A percentile compares a stretch with the other conserved stretches of the same genome.
Conservation (phyloP, 2,888 invertebrate genomes). For the Protonemura montana region DNA sequence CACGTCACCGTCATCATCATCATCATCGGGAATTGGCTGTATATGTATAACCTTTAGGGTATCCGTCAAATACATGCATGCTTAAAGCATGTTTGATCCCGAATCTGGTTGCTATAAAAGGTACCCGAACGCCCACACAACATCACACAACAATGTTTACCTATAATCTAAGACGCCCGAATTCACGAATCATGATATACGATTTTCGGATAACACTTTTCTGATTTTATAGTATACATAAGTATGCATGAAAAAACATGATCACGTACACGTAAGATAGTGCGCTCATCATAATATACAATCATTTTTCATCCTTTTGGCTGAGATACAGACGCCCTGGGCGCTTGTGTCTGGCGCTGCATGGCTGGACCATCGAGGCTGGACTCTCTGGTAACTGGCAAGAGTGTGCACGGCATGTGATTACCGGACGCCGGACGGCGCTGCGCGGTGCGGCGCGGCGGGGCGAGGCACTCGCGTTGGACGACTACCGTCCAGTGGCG, state of each 20-base stretch:
- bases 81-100: not conserved
- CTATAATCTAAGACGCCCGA: not conserved
- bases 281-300: not conserved
- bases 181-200: conserved; percentile 12
- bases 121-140: not conserved
- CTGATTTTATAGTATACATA: not conserved
- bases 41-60: not conserved
- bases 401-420: not conserved
- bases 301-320: not conserved
- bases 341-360: not conserved
- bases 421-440: not conserved
- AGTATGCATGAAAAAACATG: conserved; percentile 1
- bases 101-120: not conserved
- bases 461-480: conserved; percentile 22
- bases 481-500: conserved; percentile 32
- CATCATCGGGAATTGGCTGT: not conserved
- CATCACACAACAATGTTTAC: not conserved
- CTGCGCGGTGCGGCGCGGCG: too few species aligned
- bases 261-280: not conserved
- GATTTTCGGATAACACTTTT: conserved; percentile 12
- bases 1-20: not conserved
- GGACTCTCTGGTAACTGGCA: not conserved
- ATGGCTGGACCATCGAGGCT: not conserved
- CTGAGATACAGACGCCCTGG: not conserved
- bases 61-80: not conserved